A percentile compares a stretch with the other conserved stretches of the same genome.
phyloP scores from a whole-genome alignment of 2,797 vertebrate genomes.

The Propithecus perrieri region DNA sequence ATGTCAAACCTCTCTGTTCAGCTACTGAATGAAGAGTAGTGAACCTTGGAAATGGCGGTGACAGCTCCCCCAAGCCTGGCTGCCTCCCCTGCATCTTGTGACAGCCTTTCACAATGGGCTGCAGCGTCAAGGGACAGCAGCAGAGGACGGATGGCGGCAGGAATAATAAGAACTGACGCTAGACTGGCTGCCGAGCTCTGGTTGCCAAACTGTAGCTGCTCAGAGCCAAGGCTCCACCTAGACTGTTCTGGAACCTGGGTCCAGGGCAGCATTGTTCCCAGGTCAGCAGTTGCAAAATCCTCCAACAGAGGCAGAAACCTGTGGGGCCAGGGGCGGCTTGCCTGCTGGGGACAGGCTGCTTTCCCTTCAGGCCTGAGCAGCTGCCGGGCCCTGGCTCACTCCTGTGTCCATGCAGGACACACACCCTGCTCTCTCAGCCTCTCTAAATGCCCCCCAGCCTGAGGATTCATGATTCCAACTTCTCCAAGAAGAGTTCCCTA shows the following conservation, averaged over 20 bases:
- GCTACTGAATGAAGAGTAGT: neutral
- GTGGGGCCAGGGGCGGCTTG: neutral
- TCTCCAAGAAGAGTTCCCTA: neutral
- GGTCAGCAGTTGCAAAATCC: neutral
- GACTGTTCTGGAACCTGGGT: neutral
- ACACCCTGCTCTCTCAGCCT: neutral
- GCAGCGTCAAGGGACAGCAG: neutral
- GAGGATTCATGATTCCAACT: neutral
- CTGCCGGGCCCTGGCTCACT: neutral
- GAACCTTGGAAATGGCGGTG: neutral
- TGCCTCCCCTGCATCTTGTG: neutral
- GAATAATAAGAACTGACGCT: neutral
- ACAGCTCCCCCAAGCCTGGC: neutral
- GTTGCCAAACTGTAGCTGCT: neutral
- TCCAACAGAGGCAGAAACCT: neutral
- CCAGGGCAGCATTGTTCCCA: neutral
- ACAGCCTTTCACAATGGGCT: conserved; percentile 10
- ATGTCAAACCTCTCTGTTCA: neutral
- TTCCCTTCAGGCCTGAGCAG: neutral
- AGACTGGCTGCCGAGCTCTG: neutral
- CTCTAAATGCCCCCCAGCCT: neutral
- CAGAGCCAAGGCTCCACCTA: neutral
- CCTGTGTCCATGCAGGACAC: neutral
- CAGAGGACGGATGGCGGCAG: neutral
- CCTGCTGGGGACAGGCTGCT: neutral